Evolutionary conservation across 2,113 vertebrate genomes (phyloP).

Genomic region (Stigmatopora argus): DNA sequence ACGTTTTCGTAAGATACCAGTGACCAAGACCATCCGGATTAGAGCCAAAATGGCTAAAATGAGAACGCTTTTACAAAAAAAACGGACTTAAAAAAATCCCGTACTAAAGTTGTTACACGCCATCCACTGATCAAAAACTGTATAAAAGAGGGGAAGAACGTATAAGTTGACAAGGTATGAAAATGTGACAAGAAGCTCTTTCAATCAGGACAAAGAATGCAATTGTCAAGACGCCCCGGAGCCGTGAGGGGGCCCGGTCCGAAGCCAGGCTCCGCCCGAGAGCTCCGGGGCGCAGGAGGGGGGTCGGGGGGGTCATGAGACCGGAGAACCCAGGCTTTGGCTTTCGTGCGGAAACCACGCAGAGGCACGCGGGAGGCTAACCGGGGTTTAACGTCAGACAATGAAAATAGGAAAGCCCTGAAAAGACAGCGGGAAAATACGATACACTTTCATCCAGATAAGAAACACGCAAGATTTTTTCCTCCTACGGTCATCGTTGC

Average conservation of each 20-base stretch:
- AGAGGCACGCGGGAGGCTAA: constrained; percentile 18
- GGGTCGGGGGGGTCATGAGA: constrained; percentile 52
- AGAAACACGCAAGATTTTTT: constrained; percentile 35
- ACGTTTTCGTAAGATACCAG: too few species aligned
- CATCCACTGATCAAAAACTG: too few species aligned
- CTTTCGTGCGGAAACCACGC: constrained; percentile 55
- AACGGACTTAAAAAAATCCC: too few species aligned
- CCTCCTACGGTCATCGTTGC: constrained; percentile 17
- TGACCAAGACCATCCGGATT: too few species aligned
- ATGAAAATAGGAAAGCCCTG: constrained; percentile 45
- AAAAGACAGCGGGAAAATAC: constrained; percentile 44
- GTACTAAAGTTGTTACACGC: too few species aligned
- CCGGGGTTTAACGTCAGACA: constrained; percentile 30
- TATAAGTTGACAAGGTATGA: background rate
- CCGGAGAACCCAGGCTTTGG: constrained; percentile 44
- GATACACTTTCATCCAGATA: constrained; percentile 30
- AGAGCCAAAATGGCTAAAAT: too few species aligned
- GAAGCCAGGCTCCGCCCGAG: constrained; percentile 48
- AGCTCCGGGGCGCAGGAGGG: constrained; percentile 32
- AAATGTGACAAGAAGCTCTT: constrained; percentile 15
- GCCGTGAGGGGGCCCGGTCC: constrained; percentile 29
- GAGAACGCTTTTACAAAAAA: too few species aligned
- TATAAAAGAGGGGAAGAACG: background rate
- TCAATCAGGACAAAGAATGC: constrained; percentile 32
- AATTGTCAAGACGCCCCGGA: constrained; percentile 44